Conservation (phyloP, 1,140 invertebrate species). For the Panulirus ornatus region DNA sequence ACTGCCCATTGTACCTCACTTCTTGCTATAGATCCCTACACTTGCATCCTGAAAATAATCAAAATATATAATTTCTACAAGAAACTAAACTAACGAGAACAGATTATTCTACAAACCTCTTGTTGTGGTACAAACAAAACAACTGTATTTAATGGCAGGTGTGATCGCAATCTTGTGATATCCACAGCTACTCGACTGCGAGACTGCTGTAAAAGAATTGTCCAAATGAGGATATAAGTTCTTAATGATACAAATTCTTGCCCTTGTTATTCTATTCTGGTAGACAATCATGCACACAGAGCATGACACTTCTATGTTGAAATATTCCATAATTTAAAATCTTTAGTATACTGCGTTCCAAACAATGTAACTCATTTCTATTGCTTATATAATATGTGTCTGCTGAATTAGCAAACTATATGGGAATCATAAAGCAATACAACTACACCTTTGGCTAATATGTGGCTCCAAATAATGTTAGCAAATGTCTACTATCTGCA, state of each 20-base stretch:
- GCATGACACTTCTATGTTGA: not conserved
- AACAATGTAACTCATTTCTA: not conserved
- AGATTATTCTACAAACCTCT: slow-evolving; percentile 89
- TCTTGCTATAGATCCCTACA: no score
- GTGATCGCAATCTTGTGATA: slow-evolving; percentile 28
- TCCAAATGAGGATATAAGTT: not conserved
- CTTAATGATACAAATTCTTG: not conserved
- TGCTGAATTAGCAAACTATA: not conserved
- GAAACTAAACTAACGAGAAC: no score
- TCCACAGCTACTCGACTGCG: slow-evolving; percentile 7
- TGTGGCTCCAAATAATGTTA: not conserved
- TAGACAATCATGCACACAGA: not conserved
- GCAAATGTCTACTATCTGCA: not conserved
- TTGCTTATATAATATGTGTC: not conserved
- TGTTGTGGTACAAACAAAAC: slow-evolving; percentile 99
- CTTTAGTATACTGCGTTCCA: not conserved
- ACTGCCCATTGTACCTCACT: no score
- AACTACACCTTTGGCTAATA: not conserved
- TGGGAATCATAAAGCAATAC: not conserved
- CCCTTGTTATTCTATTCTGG: not conserved
- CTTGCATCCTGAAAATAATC: no score
- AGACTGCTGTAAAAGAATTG: slow-evolving; percentile 21
- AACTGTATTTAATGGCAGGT: slow-evolving; percentile 90
- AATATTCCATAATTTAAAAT: not conserved
- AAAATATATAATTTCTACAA: no score